phyloP scores from a whole-genome alignment of 2,113 vertebrate genomes.

The Caloenas nicobarica region DNA sequence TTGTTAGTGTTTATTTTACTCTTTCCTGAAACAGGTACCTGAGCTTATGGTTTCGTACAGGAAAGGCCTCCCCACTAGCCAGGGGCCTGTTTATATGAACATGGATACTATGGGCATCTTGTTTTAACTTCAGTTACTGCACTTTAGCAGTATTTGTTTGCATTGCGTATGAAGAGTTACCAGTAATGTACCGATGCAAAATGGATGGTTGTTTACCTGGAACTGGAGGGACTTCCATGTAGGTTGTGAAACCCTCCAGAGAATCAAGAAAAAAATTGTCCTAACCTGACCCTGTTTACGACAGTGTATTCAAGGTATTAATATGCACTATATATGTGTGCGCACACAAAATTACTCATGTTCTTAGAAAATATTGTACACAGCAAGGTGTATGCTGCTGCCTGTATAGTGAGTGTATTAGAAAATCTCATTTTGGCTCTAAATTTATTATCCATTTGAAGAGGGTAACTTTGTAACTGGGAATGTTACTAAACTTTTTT shows the following conservation, averaged over 20 bases:
- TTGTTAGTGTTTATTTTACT: background rate
- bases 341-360: background rate
- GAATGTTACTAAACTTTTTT: background rate
- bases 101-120: background rate
- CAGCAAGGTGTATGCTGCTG: background rate
- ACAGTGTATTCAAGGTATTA: background rate
- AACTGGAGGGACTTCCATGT: background rate
- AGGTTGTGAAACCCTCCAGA: background rate
- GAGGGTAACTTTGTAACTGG: background rate
- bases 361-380: background rate
- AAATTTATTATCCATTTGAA: background rate
- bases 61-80: background rate
- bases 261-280: background rate
- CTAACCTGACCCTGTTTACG: background rate
- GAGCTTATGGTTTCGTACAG: background rate
- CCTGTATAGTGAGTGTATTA: background rate
- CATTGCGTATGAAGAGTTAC: background rate
- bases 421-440: background rate
- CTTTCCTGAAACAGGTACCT: background rate
- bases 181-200: background rate
- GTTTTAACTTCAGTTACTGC: background rate
- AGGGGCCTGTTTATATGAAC: background rate
- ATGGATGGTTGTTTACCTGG: background rate
- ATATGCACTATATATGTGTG: background rate
- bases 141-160: background rate